A percentile compares a stretch with the other conserved stretches of the same genome.
These are phyloP conservation scores for Aphodius granarius DNA, from an alignment of 2,888 invertebrate genomes.

Conservation along the genomic window DNA sequence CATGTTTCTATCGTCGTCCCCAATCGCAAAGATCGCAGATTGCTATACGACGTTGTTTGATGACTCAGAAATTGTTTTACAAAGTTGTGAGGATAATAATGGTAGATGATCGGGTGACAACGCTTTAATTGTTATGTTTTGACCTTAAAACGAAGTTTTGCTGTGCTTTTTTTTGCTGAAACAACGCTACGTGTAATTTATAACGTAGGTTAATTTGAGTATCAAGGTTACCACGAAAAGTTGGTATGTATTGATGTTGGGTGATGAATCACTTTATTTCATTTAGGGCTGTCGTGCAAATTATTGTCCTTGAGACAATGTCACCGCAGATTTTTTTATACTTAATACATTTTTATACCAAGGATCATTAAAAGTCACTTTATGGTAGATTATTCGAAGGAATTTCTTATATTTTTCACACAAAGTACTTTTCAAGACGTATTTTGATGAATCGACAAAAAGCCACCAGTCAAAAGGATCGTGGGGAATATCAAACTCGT, in stretches of 20 bases:
- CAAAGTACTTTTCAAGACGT: not conserved
- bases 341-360: not conserved
- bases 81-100: not conserved
- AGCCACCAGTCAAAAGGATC: too few relatives aligned
- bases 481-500: too few relatives aligned
- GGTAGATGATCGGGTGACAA: not conserved
- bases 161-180: not conserved
- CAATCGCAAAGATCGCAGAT: not conserved
- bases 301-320: not conserved
- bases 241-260: not conserved
- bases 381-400: not conserved
- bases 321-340: not conserved
- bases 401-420: not conserved
- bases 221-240: not conserved
- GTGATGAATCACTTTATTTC: not conserved
- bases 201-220: not conserved
- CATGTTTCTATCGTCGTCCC: not conserved
- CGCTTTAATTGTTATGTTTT: not conserved
- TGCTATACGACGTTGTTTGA: not conserved
- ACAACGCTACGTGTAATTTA: not conserved
- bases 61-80: not conserved
- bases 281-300: not conserved
- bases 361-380: not conserved
- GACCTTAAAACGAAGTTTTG: not conserved
- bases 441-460: not conserved